Conservation (phyloP, 2,888 invertebrate genomes). For the Isoperla grammatica region DNA sequence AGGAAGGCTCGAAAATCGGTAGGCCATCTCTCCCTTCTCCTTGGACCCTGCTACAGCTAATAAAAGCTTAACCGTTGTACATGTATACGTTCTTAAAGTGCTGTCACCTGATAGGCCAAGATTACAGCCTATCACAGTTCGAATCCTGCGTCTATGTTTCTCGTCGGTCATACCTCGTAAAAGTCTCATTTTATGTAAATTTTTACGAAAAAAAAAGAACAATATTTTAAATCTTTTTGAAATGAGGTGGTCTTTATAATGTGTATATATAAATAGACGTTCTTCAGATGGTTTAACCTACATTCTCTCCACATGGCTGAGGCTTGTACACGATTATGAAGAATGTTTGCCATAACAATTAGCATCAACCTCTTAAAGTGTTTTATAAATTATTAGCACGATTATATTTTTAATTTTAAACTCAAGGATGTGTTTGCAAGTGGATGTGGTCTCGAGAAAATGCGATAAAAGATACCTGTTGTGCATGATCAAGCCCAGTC, state of each 20-base stretch:
- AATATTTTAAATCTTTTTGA: neutral
- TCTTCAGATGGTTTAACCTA: neutral
- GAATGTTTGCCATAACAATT: neutral
- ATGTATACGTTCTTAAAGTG: too few species aligned
- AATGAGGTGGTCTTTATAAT: neutral
- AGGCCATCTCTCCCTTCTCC: too few species aligned
- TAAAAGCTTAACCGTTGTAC: too few species aligned
- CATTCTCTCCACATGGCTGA: too few species aligned
- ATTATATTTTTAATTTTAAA: neutral
- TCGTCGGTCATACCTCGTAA: neutral
- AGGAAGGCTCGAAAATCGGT: too few species aligned
- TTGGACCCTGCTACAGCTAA: too few species aligned
- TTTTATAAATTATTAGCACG: constrained; percentile 1
- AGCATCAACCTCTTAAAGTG: constrained; percentile 5
- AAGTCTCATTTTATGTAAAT: neutral
- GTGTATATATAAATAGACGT: neutral
- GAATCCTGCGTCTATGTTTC: neutral
- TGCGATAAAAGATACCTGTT: too few species aligned
- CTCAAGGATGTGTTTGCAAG: constrained; percentile 3
- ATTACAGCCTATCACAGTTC: neutral
- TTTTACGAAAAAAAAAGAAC: neutral
- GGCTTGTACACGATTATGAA: too few species aligned
- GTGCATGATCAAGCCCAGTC: too few species aligned
- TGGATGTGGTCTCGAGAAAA: too few species aligned
- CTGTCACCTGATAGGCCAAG: too few species aligned